These are phyloP conservation scores for Drosophila arawakana DNA, from an alignment of 1,140 invertebrate species.

Conservation along the genomic window DNA sequence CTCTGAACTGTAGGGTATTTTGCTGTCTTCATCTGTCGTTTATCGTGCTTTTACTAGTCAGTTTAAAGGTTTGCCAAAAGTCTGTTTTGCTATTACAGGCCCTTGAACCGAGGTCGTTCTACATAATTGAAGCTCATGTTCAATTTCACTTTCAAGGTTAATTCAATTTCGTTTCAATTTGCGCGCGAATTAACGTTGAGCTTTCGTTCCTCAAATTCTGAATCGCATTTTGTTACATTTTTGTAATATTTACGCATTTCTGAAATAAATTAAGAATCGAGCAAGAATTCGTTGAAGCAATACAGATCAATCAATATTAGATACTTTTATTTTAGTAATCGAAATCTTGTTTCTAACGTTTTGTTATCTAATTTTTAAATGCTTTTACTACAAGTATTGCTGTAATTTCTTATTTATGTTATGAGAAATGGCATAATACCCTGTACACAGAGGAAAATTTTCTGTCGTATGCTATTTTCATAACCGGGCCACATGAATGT, in stretches of 20 bases:
- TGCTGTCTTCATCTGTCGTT: background rate
- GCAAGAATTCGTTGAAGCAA: background rate
- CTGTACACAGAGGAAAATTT: constrained; percentile 29
- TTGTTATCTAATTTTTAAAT: background rate
- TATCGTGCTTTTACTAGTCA: background rate
- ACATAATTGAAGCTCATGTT: constrained; percentile 33
- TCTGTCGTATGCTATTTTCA: constrained; percentile 11
- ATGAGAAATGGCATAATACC: constrained; percentile 33
- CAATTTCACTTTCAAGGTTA: constrained; percentile 64
- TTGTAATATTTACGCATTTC: constrained; percentile 6
- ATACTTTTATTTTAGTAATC: too few species aligned
- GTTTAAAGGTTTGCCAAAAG: background rate
- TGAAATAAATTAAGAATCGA: background rate
- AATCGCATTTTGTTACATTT: background rate
- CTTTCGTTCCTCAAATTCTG: constrained; percentile 6
- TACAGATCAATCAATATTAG: too few species aligned
- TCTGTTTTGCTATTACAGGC: constrained; percentile 11
- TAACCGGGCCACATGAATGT: constrained; percentile 16
- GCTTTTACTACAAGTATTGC: background rate
- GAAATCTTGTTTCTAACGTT: too few species aligned
- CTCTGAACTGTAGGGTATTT: background rate
- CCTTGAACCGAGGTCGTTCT: constrained; percentile 34
- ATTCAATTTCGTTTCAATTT: constrained; percentile 51
- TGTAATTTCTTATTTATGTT: background rate
- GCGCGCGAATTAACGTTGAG: background rate